Percentiles rank a stretch among this genome's conserved stretches.
These are phyloP conservation scores for Atractosteus spatula DNA, from an alignment of 2,113 vertebrate species.

Conservation along the genomic window DNA sequence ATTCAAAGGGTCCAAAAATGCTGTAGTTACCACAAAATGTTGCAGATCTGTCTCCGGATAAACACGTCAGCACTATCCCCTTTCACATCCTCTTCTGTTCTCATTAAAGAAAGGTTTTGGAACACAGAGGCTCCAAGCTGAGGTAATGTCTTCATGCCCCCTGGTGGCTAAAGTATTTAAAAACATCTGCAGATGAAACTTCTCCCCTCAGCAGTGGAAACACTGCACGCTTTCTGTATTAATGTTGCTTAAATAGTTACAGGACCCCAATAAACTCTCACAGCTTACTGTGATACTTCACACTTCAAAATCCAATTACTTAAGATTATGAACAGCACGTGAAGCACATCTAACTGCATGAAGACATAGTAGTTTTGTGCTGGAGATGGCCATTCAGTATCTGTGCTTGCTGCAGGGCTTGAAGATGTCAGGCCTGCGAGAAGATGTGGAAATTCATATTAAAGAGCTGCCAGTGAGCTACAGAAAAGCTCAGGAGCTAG, in stretches of 20 bases:
- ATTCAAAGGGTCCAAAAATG: no score
- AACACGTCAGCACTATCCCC: not conserved
- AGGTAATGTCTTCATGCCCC: not conserved
- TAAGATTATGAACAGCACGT: not conserved
- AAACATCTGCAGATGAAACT: not conserved
- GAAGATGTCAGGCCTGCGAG: slow-evolving; percentile 63
- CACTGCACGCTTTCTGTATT: no score
- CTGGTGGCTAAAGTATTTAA: not conserved
- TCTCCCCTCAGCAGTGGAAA: no score
- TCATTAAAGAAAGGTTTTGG: not conserved
- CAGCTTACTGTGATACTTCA: not conserved
- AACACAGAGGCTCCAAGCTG: not conserved
- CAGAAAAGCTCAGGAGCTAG: slow-evolving; percentile 54
- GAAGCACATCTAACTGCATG: not conserved
- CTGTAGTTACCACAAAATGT: not conserved
- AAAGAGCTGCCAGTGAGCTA: slow-evolving; percentile 75
- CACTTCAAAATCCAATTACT: not conserved
- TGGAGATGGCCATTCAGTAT: no score
- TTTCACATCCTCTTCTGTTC: not conserved
- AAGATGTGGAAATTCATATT: slow-evolving; percentile 43
- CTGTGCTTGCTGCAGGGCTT: slow-evolving; percentile 55
- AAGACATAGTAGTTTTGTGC: not conserved
- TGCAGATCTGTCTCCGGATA: not conserved
- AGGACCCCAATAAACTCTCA: not conserved
- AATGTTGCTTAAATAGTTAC: no score